Base-by-base conservation (phyloP, 2,888 invertebrate species). In the Thymelicus lineola region DNA sequence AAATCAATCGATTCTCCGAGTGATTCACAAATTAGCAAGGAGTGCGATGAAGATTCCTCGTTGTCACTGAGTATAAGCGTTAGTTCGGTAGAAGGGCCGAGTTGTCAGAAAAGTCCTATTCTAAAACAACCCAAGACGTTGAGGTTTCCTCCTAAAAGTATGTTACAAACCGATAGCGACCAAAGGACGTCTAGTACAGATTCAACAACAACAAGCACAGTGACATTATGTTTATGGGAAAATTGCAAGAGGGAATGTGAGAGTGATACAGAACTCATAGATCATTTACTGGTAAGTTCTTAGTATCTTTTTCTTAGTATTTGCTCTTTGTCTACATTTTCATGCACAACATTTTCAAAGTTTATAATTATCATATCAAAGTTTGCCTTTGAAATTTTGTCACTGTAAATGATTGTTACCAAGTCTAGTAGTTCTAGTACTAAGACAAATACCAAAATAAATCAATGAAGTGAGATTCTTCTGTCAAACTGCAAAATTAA, bases 41-140 rank as follows among this genome's bases (percentile, higher is more conserved):
- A 94, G 75, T 89, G 92, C 71, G 93, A 93, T 73, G 94, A 94
- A 55, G 94, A 94, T 76, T 93, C 93, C 6, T 87, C 89, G 45
- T 79, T 93, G 72, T 91, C 90, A 12, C 80, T 93, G 73, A 91
- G 93, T 81, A 84, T 93, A 65, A 93, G 92, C 80, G 81, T 91
- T 75, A 86, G 89, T 81, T 91, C 90, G 28, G 81, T 86, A 70
- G 93, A 93, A 38, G 75, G 84, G 64, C 87, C 85, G 65, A 86
- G 79, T 74, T 77, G 89, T 74, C 95, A 95, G 81, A 96, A 96
- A 77, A 97, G 96, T 79, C 97, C 97, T 12, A 97, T 97, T 70
- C 85, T 97, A 62, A 97, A 97, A 73, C 96, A 96, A 79, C 97
- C 97, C 46, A 97, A 97, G 86, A 97, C 96, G 71, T 96, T 97